phyloP scores from a whole-genome alignment of 1,140 invertebrate species.

The Camponotus floridanus region DNA sequence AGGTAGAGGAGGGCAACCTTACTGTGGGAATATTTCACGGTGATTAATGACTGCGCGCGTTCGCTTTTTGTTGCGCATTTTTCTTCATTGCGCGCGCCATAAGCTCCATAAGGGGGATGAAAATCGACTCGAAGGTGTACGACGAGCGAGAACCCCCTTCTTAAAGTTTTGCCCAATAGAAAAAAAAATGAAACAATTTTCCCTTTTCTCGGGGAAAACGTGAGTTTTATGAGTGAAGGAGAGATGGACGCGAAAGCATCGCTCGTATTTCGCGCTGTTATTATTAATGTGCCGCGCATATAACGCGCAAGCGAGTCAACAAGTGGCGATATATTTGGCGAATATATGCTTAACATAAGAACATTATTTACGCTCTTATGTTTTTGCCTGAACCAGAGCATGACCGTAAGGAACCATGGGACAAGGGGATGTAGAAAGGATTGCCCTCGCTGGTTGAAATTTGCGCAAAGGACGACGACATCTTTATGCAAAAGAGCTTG shows the following conservation, averaged over 20 bases:
- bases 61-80: constrained; percentile 34
- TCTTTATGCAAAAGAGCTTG: constrained; percentile 36
- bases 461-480: constrained; percentile 12
- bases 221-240: neutral
- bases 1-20: neutral
- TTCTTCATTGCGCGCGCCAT: constrained; percentile 50
- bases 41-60: constrained; percentile 59
- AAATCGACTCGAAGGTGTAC: constrained; percentile 30
- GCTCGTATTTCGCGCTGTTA: constrained; percentile 24
- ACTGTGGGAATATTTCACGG: constrained; percentile 57
- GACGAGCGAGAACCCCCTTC: constrained; percentile 1
- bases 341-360: constrained; percentile 45
- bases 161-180: constrained; percentile 10
- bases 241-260: constrained; percentile 16
- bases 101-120: constrained; percentile 38
- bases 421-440: neutral
- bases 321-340: constrained; percentile 51
- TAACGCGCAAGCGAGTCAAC: constrained; percentile 31
- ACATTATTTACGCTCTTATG: constrained; percentile 38
- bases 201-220: neutral
- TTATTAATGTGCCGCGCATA: constrained; percentile 31
- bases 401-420: neutral
- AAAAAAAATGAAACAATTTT: neutral
- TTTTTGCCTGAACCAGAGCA: neutral
- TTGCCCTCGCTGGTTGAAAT: neutral